Percentiles rank a stretch among this genome's conserved stretches.
These are phyloP conservation scores for Bucorvus abyssinicus DNA, from an alignment of 2,797 vertebrate genomes.

Conservation along the genomic window DNA sequence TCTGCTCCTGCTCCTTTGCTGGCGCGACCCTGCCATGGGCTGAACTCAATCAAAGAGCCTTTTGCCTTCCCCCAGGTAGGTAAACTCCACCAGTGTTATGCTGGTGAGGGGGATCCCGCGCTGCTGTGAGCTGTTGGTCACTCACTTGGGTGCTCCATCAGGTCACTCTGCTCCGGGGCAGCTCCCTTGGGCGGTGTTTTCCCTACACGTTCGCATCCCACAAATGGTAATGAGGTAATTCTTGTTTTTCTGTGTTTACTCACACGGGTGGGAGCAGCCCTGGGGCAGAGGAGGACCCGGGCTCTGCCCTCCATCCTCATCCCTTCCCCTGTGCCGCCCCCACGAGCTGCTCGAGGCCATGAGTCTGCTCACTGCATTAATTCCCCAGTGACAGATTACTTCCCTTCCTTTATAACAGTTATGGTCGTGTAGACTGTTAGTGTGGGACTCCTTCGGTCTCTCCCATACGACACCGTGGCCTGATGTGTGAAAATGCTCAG, in stretches of 20 bases:
- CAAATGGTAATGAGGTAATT: not conserved
- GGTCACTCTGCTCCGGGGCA: not conserved
- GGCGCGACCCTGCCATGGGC: not conserved
- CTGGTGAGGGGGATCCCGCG: accelerated
- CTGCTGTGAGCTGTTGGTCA: not conserved
- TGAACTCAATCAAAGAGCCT: no score
- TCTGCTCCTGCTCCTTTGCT: not conserved
- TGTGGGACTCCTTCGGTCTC: not conserved
- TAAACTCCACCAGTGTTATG: not conserved
- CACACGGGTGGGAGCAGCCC: not conserved
- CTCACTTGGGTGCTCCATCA: no score
- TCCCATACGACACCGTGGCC: accelerated
- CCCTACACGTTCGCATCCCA: not conserved
- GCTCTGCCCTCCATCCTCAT: not conserved
- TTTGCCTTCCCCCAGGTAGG: not conserved
- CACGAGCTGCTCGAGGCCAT: not conserved
- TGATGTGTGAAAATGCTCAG: not conserved
- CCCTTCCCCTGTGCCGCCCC: not conserved
- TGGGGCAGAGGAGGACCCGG: not conserved
- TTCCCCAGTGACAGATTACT: not conserved
- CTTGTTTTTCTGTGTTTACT: not conserved
- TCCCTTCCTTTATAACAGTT: not conserved
- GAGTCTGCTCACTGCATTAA: not conserved
- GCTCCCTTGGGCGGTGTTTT: not conserved
- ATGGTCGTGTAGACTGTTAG: not conserved